Evolutionary conservation across 2,113 vertebrate genomes (phyloP).

Genomic region (Cyanoramphus novaezelandiae): DNA sequence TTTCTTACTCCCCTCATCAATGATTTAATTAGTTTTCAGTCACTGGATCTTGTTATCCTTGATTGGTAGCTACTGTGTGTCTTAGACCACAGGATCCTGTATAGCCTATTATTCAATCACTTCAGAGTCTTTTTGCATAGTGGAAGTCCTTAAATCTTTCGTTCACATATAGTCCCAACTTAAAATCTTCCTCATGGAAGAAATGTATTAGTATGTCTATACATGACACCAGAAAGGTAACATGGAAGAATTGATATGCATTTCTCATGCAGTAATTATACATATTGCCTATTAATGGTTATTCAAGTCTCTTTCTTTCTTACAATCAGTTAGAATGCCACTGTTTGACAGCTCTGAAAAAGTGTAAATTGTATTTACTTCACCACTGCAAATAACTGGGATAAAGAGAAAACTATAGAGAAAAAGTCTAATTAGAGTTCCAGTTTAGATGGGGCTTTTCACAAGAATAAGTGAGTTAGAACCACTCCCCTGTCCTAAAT

Average conservation of each 20-base stretch:
- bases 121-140: neutral
- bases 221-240: neutral
- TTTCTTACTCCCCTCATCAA: neutral
- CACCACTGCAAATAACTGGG: neutral
- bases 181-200: neutral
- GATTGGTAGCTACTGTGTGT: neutral
- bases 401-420: neutral
- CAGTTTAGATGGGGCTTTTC: neutral
- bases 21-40: neutral
- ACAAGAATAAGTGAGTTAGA: neutral
- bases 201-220: neutral
- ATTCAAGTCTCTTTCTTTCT: neutral
- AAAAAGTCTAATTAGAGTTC: neutral
- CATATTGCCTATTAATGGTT: neutral
- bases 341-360: neutral
- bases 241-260: neutral
- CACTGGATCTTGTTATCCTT: neutral
- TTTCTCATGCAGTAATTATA: neutral
- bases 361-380: neutral
- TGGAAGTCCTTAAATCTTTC: neutral
- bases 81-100: neutral
- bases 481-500: neutral
- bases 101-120: neutral
- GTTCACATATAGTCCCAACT: neutral
- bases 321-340: neutral